A percentile compares a stretch with the other conserved stretches of the same genome.
phyloP scores from a whole-genome alignment of 1,140 invertebrate species.

The Drosophila navojoa region DNA sequence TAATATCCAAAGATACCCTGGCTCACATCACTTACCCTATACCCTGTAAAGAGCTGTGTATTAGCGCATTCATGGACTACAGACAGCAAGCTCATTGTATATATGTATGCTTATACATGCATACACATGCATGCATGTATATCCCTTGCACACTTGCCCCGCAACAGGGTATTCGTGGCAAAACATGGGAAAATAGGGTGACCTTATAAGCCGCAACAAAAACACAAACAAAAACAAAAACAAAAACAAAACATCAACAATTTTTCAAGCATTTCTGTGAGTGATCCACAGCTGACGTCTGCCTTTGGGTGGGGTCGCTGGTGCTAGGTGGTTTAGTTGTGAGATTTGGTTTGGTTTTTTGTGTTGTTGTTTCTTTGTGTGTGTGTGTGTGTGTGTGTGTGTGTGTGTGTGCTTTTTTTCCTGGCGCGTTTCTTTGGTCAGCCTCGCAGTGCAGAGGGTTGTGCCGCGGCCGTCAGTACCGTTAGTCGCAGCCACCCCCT shows the following conservation, averaged over 20 bases:
- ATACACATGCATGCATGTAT: not conserved
- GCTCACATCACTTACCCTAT: too few species aligned
- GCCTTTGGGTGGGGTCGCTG: conserved; percentile 3
- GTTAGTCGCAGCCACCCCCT: conserved; percentile 27
- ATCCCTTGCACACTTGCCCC: not conserved
- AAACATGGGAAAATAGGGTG: conserved; percentile 53
- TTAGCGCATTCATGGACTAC: too few species aligned
- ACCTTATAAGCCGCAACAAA: conserved; percentile 61
- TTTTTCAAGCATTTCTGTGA: conserved; percentile 12
- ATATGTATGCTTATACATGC: too few species aligned
- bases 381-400: not conserved
- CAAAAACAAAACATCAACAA: conserved; percentile 24
- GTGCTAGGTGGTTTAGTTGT: conserved; percentile 8
- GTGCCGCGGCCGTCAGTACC: too few species aligned
- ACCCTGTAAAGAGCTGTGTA: too few species aligned
- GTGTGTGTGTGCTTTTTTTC: not conserved
- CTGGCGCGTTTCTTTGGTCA: conserved; percentile 37
- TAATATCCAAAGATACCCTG: too few species aligned
- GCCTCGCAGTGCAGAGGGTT: conserved; percentile 10
- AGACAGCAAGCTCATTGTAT: too few species aligned
- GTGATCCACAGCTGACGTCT: conserved; percentile 28
- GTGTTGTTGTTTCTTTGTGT: not conserved
- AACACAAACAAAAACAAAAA: conserved; percentile 34
- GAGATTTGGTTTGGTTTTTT: conserved; percentile 1
- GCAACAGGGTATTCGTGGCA: conserved; percentile 1